Evolutionary conservation across 2,888 invertebrate genomes (phyloP).

Genomic region (Zelleria hepariella): DNA sequence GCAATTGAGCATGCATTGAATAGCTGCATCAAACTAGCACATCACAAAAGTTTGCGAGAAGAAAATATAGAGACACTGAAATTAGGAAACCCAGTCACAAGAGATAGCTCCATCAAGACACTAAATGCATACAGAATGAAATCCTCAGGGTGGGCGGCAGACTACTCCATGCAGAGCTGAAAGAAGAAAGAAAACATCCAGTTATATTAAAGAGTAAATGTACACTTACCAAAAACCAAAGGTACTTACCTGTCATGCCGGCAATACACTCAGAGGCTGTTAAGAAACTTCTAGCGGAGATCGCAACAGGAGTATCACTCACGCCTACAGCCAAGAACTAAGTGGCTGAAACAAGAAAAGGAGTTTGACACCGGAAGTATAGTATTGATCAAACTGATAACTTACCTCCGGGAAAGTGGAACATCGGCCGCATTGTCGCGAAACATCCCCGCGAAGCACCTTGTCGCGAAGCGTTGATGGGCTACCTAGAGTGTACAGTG

Average conservation of each 20-base stretch:
- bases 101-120: not conserved
- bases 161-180: too few species aligned
- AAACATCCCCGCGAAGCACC: too few species aligned
- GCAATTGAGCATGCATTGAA: not conserved
- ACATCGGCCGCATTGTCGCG: not conserved
- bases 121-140: not conserved
- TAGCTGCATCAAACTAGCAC: not conserved
- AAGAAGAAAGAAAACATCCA: not conserved
- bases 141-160: slow-evolving; percentile 4
- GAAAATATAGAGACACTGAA: not conserved
- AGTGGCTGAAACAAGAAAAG: too few species aligned
- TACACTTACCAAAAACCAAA: not conserved
- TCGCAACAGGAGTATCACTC: not conserved
- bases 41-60: not conserved
- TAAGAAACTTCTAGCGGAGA: not conserved
- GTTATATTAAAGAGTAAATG: not conserved
- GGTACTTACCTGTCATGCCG: not conserved
- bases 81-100: not conserved
- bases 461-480: too few species aligned
- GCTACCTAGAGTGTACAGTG: not conserved
- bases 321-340: too few species aligned
- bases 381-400: not conserved
- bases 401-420: not conserved
- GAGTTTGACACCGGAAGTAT: not conserved
- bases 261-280: not conserved